Conservation (phyloP, 2,888 invertebrate species). For the Cotesia congregata region DNA sequence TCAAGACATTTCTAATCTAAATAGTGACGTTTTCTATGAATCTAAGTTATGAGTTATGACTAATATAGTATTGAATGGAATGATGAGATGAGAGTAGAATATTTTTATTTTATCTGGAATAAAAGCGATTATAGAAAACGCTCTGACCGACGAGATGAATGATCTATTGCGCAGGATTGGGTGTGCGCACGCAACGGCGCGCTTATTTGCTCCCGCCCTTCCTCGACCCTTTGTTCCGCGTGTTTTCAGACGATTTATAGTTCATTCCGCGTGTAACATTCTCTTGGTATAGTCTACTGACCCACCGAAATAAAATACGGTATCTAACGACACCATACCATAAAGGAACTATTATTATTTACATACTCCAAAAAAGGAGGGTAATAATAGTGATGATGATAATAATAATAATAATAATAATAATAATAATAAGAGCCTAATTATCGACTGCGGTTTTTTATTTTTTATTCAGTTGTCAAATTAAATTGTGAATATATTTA, state of each 20-base stretch:
- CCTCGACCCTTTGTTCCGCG: conserved; percentile 28
- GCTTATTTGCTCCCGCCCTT: conserved; percentile 28
- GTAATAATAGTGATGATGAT: too few relatives aligned
- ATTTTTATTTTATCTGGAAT: too few relatives aligned
- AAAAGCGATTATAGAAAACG: neutral
- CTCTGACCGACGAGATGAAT: conserved; percentile 20
- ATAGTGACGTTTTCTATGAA: neutral
- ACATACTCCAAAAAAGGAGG: too few relatives aligned
- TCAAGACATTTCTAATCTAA: neutral
- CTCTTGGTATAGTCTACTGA: conserved; percentile 43
- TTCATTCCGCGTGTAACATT: conserved; percentile 50
- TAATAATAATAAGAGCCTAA: too few relatives aligned
- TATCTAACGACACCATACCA: neutral
- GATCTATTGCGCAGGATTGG: conserved; percentile 21
- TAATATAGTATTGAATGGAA: neutral
- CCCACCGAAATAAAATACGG: neutral
- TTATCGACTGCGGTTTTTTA: too few relatives aligned
- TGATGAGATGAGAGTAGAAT: too few relatives aligned
- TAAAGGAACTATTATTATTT: neutral
- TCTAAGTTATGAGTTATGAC: neutral
- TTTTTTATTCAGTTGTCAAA: neutral
- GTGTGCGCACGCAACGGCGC: conserved; percentile 39
- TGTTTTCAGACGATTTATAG: conserved; percentile 24
- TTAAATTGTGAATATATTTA: neutral
- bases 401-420: too few relatives aligned